Base-by-base conservation (phyloP, 1,140 invertebrate genomes). In the Cardiocondyla obscurior region DNA sequence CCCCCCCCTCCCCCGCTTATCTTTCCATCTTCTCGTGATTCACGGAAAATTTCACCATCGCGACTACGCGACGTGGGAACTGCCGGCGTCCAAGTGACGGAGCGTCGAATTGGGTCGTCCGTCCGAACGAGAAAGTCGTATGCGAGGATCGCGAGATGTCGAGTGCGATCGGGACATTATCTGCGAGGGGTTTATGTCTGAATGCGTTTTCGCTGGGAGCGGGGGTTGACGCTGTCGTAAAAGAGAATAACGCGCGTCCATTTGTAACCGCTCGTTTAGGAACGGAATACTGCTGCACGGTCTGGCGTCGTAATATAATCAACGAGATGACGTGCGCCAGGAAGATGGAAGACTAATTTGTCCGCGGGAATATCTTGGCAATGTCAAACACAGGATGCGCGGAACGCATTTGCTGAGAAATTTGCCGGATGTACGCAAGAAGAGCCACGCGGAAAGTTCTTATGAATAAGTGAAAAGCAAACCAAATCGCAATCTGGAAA, bases 1-100 rank as follows among this genome's bases (percentile, higher is more conserved):
- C n/a, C n/a, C n/a, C n/a, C n/a, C n/a, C n/a, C n/a, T n/a, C n/a
- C n/a, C n/a, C n/a, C n/a, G n/a, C n/a, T n/a, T 79, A 79, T 79
- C 85, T 74, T 79, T 73, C 79, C 14, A 28, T 74, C 70, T 77
- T 46, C 10, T 44, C 64, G 76, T 58, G 73, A 73, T 39, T 57
- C 82, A 67, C 62, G 57, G 60, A 81, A n/a, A 73, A 84, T 85
- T 85, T 72, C 70, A 39, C 49, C 74, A 49, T 70, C 65, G 58
- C 67, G 49, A 70, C 74, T 44, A 57, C 39, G 65, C 57, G 57
- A n/a, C 36, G 44, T 57, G 39, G 70, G 30, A 65, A 14, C 39
- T 25, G n/a, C 73, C n/a, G 16, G 14, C 51, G 42, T 69, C 46
- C 55, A 22, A 62, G 55, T 79, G 62, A 28, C 14, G 67, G 30